Evolutionary conservation across 2,113 vertebrate species (phyloP).

Genomic region (Macquaria ambigua): DNA sequence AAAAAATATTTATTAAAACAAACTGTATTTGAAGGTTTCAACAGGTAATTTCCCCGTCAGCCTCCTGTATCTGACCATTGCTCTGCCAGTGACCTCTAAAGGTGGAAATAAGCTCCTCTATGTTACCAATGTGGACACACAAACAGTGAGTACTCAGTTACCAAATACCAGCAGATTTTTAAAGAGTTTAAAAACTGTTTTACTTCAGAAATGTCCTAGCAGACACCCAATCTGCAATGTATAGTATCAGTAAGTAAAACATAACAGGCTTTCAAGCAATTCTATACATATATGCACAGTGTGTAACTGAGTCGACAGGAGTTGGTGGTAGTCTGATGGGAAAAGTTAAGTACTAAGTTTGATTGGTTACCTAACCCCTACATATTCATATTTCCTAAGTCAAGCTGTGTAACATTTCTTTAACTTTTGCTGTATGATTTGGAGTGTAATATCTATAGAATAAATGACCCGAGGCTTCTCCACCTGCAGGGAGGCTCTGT

Average conservation of each 20-base stretch:
- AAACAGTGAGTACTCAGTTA: constrained; percentile 78
- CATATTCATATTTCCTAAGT: background rate
- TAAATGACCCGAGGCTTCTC: background rate
- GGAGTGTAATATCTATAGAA: background rate
- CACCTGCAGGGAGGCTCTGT: constrained; percentile 83
- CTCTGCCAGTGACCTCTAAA: constrained; percentile 85
- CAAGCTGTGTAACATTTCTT: background rate
- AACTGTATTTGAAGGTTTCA: constrained; percentile 82
- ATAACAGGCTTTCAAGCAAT: background rate
- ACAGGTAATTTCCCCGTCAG: constrained; percentile 87
- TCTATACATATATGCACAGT: background rate
- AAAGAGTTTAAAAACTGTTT: background rate
- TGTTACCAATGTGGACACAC: constrained; percentile 83
- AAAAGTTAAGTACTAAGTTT: background rate
- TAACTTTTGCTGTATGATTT: background rate
- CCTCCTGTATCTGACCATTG: constrained; percentile 85
- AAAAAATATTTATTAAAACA: background rate
- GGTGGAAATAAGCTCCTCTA: constrained; percentile 89
- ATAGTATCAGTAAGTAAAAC: background rate
- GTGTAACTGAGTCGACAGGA: background rate
- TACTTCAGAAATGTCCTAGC: background rate
- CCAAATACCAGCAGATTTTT: background rate
- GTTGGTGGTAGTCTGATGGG: background rate
- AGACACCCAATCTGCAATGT: background rate
- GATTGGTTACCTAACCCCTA: background rate